Evolutionary conservation across 2,113 vertebrate species (phyloP).

Genomic region (Poeciliopsis prolifica): DNA sequence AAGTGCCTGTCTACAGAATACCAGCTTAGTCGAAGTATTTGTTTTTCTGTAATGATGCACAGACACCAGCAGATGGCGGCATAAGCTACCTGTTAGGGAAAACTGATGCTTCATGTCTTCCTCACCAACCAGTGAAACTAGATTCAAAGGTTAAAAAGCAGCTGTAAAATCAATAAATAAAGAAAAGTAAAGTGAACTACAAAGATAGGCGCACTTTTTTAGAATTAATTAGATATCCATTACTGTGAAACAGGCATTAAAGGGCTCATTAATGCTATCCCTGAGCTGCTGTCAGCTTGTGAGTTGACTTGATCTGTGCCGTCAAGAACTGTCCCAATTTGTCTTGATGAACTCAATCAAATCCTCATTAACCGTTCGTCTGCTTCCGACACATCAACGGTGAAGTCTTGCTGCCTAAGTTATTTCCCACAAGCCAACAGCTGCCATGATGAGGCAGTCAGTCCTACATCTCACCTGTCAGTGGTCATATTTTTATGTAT

Average conservation of each 20-base stretch:
- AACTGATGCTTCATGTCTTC: neutral
- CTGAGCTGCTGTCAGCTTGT: neutral
- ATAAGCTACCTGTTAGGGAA: neutral
- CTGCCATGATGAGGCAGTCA: too few species aligned
- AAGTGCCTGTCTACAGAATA: too few species aligned
- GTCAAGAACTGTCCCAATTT: too few species aligned
- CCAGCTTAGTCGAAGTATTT: too few species aligned
- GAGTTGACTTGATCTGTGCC: too few species aligned
- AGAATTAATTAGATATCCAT: neutral
- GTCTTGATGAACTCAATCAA: too few species aligned
- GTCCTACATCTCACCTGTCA: too few species aligned
- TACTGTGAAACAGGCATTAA: neutral
- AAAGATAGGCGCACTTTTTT: neutral
- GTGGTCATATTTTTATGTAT: too few species aligned
- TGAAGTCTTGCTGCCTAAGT: neutral
- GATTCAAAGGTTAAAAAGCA: neutral
- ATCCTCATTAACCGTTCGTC: too few species aligned
- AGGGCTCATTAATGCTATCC: neutral
- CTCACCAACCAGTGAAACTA: neutral
- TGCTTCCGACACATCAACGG: too few species aligned
- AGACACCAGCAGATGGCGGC: neutral
- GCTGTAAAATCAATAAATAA: neutral
- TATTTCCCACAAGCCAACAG: neutral
- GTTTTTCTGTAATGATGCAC: neutral
- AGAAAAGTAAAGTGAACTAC: neutral